Conservation (phyloP, 2,888 invertebrate genomes). For the Drosophila mimetica region DNA sequence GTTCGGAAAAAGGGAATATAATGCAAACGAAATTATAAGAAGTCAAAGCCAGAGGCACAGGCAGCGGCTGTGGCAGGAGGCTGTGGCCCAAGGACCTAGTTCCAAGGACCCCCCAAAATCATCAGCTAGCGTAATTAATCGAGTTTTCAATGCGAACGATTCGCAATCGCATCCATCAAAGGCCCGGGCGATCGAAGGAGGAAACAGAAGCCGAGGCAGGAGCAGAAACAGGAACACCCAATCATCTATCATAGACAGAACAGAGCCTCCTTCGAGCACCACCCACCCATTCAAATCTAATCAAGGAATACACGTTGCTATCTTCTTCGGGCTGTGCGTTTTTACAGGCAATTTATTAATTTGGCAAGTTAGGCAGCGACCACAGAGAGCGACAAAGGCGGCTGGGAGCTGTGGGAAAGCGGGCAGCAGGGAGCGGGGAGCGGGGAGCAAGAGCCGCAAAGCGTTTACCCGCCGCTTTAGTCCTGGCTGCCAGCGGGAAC, state of each 20-base stretch:
- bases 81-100: neutral
- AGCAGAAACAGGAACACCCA: conserved; percentile 1
- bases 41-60: conserved; percentile 16
- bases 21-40: conserved; percentile 44
- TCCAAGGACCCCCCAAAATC: conserved; percentile 12
- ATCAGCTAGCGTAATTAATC: conserved; percentile 46
- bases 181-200: conserved; percentile 9
- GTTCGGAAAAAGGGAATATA: conserved; percentile 32
- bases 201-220: neutral
- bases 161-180: conserved; percentile 50
- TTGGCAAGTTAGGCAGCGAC: conserved; percentile 58
- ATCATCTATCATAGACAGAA: conserved; percentile 64
- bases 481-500: conserved; percentile 19
- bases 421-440: neutral
- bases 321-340: conserved; percentile 54
- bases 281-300: conserved; percentile 67
- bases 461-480: conserved; percentile 67
- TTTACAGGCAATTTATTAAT: conserved; percentile 78
- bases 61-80: neutral
- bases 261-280: conserved; percentile 18
- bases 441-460: conserved; percentile 60
- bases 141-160: conserved; percentile 43
- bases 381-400: conserved; percentile 15
- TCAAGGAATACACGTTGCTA: conserved; percentile 61
- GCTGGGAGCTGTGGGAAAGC: neutral